phyloP scores from a whole-genome alignment of 2,888 invertebrate genomes.

The Parascotia fuliginaria region DNA sequence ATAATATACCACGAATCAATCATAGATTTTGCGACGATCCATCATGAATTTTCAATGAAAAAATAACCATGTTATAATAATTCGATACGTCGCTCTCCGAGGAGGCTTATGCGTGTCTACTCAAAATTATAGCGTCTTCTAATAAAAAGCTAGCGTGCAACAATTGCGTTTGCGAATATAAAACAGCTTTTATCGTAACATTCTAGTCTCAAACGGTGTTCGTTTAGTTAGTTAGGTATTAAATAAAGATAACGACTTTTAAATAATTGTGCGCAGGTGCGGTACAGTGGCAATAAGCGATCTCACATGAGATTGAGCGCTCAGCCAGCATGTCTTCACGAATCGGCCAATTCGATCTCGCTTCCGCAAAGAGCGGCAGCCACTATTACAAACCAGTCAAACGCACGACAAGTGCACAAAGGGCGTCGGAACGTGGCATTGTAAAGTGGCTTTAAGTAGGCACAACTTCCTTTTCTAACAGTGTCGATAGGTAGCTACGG shows the following conservation, averaged over 20 bases:
- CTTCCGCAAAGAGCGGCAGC: constrained; percentile 70
- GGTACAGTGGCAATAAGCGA: constrained; percentile 63
- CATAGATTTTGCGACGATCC: constrained; percentile 84
- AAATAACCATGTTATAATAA: constrained; percentile 45
- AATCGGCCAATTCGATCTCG: constrained; percentile 67
- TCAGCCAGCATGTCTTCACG: constrained; percentile 61
- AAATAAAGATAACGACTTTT: constrained; percentile 38
- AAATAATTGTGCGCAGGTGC: constrained; percentile 49
- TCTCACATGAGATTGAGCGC: constrained; percentile 70
- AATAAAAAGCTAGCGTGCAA: constrained; percentile 25
- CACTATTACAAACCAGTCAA: constrained; percentile 67
- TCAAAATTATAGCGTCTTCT: constrained; percentile 12
- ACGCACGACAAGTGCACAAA: constrained; percentile 74
- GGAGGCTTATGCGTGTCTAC: constrained; percentile 22
- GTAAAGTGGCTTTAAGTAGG: constrained; percentile 64
- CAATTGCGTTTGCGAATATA: not conserved
- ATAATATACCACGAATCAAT: constrained; percentile 84
- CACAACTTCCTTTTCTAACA: constrained; percentile 49
- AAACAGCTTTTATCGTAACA: not conserved
- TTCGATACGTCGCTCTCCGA: constrained; percentile 44
- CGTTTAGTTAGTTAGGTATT: constrained; percentile 16
- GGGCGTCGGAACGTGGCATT: constrained; percentile 65
- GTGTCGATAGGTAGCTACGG: constrained; percentile 52
- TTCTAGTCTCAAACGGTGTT: constrained; percentile 4
- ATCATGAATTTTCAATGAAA: constrained; percentile 82